Conservation (phyloP, 2,888 invertebrate genomes). For the Rotaria socialis region DNA sequence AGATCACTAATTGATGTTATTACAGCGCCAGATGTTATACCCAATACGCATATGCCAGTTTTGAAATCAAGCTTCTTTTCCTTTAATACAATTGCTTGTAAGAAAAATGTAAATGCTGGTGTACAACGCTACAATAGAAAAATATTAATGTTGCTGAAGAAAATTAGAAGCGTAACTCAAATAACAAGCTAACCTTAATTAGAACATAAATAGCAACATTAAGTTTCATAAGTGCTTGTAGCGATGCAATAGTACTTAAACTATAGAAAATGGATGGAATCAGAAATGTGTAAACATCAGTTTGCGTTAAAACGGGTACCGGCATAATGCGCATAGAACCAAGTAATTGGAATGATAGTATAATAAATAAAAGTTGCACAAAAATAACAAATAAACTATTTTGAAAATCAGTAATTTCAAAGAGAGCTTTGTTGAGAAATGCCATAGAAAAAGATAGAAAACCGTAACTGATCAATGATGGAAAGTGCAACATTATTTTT, state of each 20-base stretch:
- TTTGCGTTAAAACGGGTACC: neutral
- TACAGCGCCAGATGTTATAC: neutral
- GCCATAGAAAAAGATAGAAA: neutral
- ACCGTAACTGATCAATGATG: neutral
- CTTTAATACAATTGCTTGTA: neutral
- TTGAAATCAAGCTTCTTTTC: neutral
- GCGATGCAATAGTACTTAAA: neutral
- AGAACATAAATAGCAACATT: neutral
- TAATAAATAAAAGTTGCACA: neutral
- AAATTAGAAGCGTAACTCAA: no score
- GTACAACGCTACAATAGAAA: neutral
- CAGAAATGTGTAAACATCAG: neutral
- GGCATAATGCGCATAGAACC: neutral
- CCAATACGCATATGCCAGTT: neutral
- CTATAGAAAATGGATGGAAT: slow-evolving; percentile 5
- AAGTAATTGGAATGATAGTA: neutral
- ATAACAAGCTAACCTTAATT: neutral
- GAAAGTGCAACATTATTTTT: neutral
- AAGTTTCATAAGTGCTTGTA: slow-evolving; percentile 10
- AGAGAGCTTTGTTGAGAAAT: neutral
- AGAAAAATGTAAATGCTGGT: neutral
- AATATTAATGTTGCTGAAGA: neutral
- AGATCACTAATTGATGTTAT: slow-evolving; percentile 1
- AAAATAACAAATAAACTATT: neutral
- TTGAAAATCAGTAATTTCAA: neutral